Conservation (phyloP, 2,888 invertebrate species). For the Trichopoda pennipes region DNA sequence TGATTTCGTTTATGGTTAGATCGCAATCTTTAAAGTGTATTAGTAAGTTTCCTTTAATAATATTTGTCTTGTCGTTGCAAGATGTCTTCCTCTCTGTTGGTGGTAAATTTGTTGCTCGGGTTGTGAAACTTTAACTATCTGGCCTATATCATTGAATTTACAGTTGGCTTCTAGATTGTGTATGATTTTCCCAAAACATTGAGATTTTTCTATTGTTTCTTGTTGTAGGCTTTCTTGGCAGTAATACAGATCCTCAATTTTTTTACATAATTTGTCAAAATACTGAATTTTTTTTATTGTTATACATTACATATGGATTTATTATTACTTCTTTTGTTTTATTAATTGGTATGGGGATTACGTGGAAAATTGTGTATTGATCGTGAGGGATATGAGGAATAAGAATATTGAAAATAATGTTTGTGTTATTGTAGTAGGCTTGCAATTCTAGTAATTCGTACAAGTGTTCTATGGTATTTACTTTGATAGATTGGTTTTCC, state of each 20-base stretch:
- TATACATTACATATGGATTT: background rate
- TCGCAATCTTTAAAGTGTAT: constrained; percentile 23
- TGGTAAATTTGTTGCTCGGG: constrained; percentile 1
- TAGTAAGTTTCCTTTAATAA: too few species aligned
- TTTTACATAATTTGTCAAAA: constrained; percentile 1
- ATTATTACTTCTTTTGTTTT: too few species aligned
- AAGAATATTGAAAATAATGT: too few species aligned
- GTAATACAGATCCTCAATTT: too few species aligned
- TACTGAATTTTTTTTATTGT: background rate
- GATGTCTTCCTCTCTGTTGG: background rate
- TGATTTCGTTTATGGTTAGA: background rate
- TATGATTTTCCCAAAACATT: constrained; percentile 11
- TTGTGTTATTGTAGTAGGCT: too few species aligned
- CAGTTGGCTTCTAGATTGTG: constrained; percentile 1
- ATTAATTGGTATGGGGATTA: too few species aligned
- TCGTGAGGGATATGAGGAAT: too few species aligned
- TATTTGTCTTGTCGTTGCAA: background rate
- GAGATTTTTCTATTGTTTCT: constrained; percentile 4
- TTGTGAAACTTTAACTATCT: background rate
- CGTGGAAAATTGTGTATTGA: too few species aligned
- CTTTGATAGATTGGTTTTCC: too few species aligned
- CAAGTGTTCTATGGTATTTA: too few species aligned
- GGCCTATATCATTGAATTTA: background rate
- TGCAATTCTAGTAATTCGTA: too few species aligned
- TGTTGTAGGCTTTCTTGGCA: constrained; percentile 30